phyloP scores from a whole-genome alignment of 2,888 invertebrate genomes.

The Amiota minor region DNA sequence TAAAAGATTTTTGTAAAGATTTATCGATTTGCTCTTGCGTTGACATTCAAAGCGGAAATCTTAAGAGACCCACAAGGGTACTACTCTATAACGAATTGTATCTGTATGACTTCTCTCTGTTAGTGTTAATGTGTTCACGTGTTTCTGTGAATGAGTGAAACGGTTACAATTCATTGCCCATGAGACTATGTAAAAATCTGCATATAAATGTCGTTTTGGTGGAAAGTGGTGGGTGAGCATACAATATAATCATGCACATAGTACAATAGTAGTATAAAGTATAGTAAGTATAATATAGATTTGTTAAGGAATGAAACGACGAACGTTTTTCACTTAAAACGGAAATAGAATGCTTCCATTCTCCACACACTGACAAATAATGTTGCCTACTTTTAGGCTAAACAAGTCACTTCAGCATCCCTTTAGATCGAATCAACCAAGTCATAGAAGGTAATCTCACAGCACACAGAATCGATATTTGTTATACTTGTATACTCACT shows the following conservation, averaged over 20 bases:
- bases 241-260: slow-evolving; percentile 7
- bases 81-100: no score
- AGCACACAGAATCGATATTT: slow-evolving; percentile 8
- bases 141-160: not conserved
- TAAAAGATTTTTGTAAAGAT: slow-evolving; percentile 22
- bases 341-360: slow-evolving; percentile 20
- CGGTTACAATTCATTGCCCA: slow-evolving; percentile 27
- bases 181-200: slow-evolving; percentile 14
- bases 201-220: not conserved
- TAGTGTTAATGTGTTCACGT: not conserved
- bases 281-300: not conserved
- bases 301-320: not conserved
- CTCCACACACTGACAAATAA: not conserved
- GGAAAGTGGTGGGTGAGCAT: not conserved
- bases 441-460: not conserved
- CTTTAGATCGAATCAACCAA: not conserved
- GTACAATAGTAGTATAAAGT: slow-evolving; percentile 2
- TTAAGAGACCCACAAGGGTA: not conserved
- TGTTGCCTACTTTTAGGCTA: not conserved
- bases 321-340: not conserved
- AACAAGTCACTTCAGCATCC: slow-evolving; percentile 6
- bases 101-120: no score
- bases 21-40: slow-evolving; percentile 26
- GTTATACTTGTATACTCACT: not conserved
- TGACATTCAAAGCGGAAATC: slow-evolving; percentile 22